phyloP scores from a whole-genome alignment of 2,113 vertebrate species.

The Chaetodon trifascialis region DNA sequence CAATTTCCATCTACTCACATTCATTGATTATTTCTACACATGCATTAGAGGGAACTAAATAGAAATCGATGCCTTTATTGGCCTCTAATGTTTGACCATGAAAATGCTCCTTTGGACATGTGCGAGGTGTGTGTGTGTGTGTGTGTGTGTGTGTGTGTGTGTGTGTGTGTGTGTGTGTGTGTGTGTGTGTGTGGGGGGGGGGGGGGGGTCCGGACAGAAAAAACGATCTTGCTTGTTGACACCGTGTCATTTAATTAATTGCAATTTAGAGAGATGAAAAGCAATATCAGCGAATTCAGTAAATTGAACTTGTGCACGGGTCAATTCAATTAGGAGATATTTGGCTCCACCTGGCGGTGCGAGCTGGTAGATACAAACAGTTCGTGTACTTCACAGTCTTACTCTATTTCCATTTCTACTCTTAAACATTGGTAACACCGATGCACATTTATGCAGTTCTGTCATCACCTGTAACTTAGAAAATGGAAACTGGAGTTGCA shows the following conservation, averaged over 20 bases:
- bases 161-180: background rate
- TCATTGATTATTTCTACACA: conserved; percentile 22
- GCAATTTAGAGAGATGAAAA: background rate
- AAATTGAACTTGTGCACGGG: background rate
- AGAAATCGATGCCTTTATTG: conserved; percentile 34
- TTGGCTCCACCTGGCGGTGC: conserved; percentile 51
- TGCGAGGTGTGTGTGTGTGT: background rate
- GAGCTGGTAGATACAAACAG: conserved; percentile 1
- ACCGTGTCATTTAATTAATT: too few species aligned
- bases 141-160: background rate
- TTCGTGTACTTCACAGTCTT: accelerated
- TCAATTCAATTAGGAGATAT: background rate
- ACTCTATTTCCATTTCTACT: background rate
- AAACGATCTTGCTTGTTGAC: too few species aligned
- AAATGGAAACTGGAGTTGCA: too few species aligned
- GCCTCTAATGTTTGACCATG: background rate
- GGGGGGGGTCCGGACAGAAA: background rate
- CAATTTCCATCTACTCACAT: background rate
- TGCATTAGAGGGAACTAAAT: conserved; percentile 3
- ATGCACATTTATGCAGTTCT: background rate
- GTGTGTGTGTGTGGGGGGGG: background rate
- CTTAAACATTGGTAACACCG: background rate
- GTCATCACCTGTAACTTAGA: too few species aligned
- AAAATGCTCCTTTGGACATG: background rate
- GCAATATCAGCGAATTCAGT: background rate